Evolutionary conservation across 2,888 invertebrate genomes (phyloP).

Genomic region (Odontocolon sp.): DNA sequence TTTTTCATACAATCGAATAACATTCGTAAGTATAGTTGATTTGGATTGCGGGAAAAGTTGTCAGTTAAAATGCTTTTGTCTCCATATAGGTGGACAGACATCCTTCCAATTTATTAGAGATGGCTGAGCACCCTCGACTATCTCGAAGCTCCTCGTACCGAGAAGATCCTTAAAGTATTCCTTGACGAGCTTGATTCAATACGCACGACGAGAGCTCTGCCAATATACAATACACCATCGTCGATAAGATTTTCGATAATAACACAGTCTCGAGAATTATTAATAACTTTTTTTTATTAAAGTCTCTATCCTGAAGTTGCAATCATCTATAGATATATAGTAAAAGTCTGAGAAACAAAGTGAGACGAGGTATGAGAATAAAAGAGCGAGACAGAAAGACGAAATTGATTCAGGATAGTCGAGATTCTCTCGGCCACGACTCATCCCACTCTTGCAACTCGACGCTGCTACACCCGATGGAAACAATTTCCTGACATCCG

Average conservation of each 20-base stretch:
- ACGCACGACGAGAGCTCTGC: background rate
- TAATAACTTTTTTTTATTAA: conserved; percentile 56
- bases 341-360: no score
- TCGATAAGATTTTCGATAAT: conserved; percentile 41
- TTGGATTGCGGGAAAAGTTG: no score
- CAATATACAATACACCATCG: conserved; percentile 33
- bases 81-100: no score
- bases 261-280: conserved; percentile 40
- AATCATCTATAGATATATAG: no score
- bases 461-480: conserved; percentile 22
- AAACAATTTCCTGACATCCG: conserved; percentile 35
- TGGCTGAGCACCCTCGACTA: no score
- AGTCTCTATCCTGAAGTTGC: no score
- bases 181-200: background rate
- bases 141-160: no score
- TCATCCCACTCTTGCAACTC: conserved; percentile 3
- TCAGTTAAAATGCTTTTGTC: no score
- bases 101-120: no score
- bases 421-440: background rate
- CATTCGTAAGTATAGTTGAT: no score
- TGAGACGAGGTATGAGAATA: no score
- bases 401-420: conserved; percentile 27
- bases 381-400: background rate
- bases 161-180: background rate
- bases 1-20: no score